Evolutionary conservation across 2,888 invertebrate genomes (phyloP).

Genomic region (Brachyptera risi): DNA sequence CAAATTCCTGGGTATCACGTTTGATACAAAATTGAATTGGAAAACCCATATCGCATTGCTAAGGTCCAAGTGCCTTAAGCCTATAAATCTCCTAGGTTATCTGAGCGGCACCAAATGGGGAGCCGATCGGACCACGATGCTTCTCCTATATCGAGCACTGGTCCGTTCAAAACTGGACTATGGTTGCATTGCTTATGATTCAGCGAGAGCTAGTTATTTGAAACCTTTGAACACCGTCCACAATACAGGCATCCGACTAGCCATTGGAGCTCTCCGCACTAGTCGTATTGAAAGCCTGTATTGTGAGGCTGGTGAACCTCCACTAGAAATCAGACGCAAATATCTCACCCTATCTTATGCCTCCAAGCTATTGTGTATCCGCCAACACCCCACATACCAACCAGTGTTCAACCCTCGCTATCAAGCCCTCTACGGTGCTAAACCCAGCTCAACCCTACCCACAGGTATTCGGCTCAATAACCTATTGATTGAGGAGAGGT

Average conservation of each 20-base stretch:
- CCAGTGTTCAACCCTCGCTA: too few species aligned
- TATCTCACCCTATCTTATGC: slow-evolving; percentile 2
- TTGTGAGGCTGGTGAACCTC: neutral
- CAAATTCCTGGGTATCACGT: slow-evolving; percentile 13
- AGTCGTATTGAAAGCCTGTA: slow-evolving; percentile 12
- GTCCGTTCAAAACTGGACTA: slow-evolving; percentile 2
- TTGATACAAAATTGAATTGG: slow-evolving; percentile 20
- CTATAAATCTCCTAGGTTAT: slow-evolving; percentile 14
- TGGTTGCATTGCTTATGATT: slow-evolving; percentile 12
- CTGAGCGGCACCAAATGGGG: slow-evolving; percentile 12
- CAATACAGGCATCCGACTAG: slow-evolving; percentile 7
- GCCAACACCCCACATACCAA: slow-evolving; percentile 10
- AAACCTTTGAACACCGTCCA: neutral
- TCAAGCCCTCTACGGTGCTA: too few species aligned
- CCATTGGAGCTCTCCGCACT: slow-evolving; percentile 12
- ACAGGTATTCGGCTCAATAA: too few species aligned
- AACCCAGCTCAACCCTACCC: too few species aligned
- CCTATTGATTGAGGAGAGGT: too few species aligned
- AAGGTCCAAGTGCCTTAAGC: neutral
- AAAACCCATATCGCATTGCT: slow-evolving; percentile 6
- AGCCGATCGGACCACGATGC: slow-evolving; percentile 14
- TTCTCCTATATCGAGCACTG: slow-evolving; percentile 7
- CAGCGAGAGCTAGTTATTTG: neutral
- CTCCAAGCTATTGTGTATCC: neutral
- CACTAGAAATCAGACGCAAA: neutral